Evolutionary conservation across 2,797 vertebrate species (phyloP).

Genomic region (Dromococcyx pavoninus): DNA sequence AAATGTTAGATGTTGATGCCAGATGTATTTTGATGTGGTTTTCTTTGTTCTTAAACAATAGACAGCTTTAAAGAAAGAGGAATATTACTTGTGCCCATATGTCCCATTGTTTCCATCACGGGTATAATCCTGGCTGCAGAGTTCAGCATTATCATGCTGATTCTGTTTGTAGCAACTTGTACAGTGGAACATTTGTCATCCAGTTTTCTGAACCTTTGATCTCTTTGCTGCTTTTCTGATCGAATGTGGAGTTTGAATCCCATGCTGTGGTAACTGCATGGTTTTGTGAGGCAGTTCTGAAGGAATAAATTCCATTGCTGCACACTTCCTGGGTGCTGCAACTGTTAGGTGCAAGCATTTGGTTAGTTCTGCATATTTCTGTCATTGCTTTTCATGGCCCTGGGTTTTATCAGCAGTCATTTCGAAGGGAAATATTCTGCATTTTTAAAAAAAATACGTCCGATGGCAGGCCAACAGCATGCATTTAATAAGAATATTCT

Average conservation of each 20-base stretch:
- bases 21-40: conserved; percentile 65
- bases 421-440: neutral
- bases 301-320: neutral
- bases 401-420: neutral
- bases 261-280: neutral
- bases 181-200: neutral
- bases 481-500: neutral
- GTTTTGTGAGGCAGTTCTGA: neutral
- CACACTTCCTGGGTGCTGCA: neutral
- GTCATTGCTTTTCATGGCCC: neutral
- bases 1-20: conserved; percentile 21
- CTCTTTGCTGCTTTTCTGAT: neutral
- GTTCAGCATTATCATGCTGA: conserved; percentile 37
- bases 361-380: neutral
- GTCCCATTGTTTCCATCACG: conserved; percentile 31
- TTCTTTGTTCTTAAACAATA: conserved; percentile 65
- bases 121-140: conserved; percentile 18
- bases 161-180: neutral
- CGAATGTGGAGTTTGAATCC: neutral
- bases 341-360: neutral
- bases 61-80: conserved; percentile 18
- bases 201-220: conserved; percentile 17
- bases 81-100: conserved; percentile 49
- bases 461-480: neutral
- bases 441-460: neutral